phyloP scores from a whole-genome alignment of 1,140 invertebrate genomes.

The Pemphigus obesinymphae region DNA sequence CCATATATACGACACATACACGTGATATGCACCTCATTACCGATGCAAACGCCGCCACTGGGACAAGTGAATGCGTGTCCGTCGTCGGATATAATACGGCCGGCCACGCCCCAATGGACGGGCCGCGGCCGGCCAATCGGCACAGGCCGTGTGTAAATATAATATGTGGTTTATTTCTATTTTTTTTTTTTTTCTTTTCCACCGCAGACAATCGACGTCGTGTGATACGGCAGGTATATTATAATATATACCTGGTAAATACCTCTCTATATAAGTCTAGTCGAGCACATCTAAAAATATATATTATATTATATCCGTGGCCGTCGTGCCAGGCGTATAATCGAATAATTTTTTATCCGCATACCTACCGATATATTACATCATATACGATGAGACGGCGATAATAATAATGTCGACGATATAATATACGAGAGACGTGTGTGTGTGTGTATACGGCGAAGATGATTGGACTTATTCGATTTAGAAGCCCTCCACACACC shows the following conservation, averaged over 20 bases:
- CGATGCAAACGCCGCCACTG: background rate
- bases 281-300: no score
- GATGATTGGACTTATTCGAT: background rate
- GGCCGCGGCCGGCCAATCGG: conserved; percentile 9
- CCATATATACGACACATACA: background rate
- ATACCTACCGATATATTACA: no score
- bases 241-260: no score
- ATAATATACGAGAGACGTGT: no score
- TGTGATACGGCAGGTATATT: background rate
- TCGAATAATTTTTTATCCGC: no score
- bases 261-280: no score
- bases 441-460: no score
- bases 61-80: background rate
- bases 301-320: no score
- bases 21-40: background rate
- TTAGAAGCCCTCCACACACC: no score
- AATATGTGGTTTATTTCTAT: background rate
- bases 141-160: background rate
- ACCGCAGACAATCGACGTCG: background rate
- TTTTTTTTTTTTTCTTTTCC: background rate
- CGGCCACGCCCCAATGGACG: conserved; percentile 36
- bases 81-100: background rate
- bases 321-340: no score
- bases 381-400: no score
- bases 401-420: no score